Evolutionary conservation across 1,140 invertebrate species (phyloP).

Genomic region (Gerris buenoi): DNA sequence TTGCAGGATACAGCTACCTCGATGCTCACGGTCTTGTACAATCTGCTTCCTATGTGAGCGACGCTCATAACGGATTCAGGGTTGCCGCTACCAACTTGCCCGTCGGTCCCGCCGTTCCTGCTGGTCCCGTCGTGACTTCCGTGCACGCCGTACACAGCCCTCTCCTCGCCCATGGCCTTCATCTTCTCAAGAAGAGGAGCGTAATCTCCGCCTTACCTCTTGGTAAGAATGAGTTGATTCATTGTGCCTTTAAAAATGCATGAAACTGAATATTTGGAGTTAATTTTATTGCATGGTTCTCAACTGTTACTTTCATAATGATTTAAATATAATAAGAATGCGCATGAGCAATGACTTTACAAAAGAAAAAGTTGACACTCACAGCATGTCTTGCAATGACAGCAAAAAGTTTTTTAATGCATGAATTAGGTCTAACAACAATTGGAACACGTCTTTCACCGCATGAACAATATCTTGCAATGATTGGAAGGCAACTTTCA

Average conservation of each 20-base stretch:
- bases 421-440: no score
- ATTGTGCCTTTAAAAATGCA: background rate
- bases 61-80: conserved; percentile 47
- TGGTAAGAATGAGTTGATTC: background rate
- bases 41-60: conserved; percentile 46
- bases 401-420: no score
- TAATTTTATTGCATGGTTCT: background rate
- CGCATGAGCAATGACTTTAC: background rate
- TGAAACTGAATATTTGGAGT: background rate
- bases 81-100: conserved; percentile 45
- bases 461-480: no score
- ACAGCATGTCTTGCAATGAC: background rate
- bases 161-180: background rate
- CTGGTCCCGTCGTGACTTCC: conserved; percentile 41
- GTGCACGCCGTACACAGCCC: conserved; percentile 37
- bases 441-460: no score
- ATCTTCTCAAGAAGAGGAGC: conserved; percentile 4
- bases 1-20: conserved; percentile 43
- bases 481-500: no score
- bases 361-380: conserved; percentile 1
- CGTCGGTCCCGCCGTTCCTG: conserved; percentile 14
- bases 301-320: background rate
- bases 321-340: background rate
- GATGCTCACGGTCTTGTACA: conserved; percentile 50
- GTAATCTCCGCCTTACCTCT: background rate